phyloP scores from a whole-genome alignment of 2,113 vertebrate genomes.

The Pseudonaja textilis region DNA sequence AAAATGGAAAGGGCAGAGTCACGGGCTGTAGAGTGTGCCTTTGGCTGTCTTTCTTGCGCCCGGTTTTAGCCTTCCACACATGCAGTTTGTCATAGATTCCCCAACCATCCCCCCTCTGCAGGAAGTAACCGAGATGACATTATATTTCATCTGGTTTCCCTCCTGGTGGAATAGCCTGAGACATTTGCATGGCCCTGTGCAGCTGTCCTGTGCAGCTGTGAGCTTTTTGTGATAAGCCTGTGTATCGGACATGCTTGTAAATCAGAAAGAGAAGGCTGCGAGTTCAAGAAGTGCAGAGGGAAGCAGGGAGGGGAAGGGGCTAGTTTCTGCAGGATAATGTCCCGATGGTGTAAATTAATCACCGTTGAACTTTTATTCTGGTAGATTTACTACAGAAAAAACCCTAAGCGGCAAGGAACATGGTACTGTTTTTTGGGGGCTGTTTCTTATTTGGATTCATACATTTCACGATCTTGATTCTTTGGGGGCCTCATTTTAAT shows the following conservation, averaged over 20 bases:
- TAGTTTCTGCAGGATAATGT: not conserved
- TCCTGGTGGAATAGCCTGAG: conserved; percentile 7
- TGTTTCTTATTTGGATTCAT: not conserved
- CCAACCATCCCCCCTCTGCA: not conserved
- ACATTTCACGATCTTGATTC: not conserved
- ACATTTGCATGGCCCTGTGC: not conserved
- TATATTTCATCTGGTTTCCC: conserved; percentile 8
- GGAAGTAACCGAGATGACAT: conserved; percentile 7
- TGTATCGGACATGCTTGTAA: conserved; percentile 9
- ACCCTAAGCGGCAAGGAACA: too few species aligned
- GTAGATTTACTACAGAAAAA: not conserved
- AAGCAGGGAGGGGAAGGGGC: not conserved
- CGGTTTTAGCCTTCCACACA: not conserved
- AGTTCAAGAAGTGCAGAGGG: not conserved
- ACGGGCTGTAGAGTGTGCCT: not conserved
- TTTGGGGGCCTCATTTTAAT: not conserved
- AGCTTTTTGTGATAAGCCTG: conserved; percentile 2
- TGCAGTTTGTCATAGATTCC: not conserved
- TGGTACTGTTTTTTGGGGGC: not conserved
- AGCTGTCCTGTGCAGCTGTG: conserved; percentile 15
- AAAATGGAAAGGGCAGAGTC: not conserved
- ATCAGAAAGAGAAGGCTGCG: not conserved
- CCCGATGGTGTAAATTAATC: not conserved
- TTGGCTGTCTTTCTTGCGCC: not conserved
- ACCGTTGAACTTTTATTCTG: not conserved